These are phyloP conservation scores for Ceyx cyanopectus DNA, from an alignment of 2,113 vertebrate species.

Conservation along the genomic window DNA sequence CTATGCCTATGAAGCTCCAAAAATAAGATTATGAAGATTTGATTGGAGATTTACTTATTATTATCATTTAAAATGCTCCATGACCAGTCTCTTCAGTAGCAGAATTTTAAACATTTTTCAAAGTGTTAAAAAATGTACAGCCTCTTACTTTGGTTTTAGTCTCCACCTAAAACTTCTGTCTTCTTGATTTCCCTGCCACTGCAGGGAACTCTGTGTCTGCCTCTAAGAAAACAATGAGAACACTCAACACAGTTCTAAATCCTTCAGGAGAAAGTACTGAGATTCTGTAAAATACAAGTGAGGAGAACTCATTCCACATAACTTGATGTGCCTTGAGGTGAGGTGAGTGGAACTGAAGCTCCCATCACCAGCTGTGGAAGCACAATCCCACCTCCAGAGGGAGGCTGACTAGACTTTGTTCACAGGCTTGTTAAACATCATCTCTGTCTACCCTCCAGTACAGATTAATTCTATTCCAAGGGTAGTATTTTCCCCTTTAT, in stretches of 20 bases:
- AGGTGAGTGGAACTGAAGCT: background rate
- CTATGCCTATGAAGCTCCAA: background rate
- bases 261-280: background rate
- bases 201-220: background rate
- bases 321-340: background rate
- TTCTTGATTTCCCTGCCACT: background rate
- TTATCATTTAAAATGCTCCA: background rate
- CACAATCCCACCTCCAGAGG: rapidly evolving
- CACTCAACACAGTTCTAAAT: background rate
- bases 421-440: rapidly evolving
- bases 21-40: background rate
- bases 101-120: background rate
- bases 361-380: background rate
- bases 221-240: background rate
- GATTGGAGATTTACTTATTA: background rate
- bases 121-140: background rate
- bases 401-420: background rate
- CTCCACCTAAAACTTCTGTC: background rate
- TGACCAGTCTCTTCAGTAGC: background rate
- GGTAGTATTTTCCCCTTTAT: background rate
- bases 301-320: background rate
- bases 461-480: background rate
- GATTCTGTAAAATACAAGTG: rapidly evolving
- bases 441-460: background rate
- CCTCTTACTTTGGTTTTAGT: background rate